phyloP scores from a whole-genome alignment of 2,888 invertebrate genomes.

The Acholoe squamosa region DNA sequence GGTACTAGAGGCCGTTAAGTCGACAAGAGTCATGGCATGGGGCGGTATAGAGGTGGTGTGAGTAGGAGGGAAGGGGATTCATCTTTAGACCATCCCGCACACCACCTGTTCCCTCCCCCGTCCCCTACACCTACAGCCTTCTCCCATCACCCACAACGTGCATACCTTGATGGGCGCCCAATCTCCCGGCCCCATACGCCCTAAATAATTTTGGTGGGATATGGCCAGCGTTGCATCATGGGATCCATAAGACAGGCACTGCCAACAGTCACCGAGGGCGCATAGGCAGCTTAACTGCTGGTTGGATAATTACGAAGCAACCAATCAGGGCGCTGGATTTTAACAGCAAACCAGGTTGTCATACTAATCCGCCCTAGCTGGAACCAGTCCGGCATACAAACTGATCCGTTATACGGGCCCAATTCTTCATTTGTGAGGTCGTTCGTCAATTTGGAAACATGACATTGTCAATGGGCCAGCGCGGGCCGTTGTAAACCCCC shows the following conservation, averaged over 20 bases:
- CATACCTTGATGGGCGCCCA: background rate
- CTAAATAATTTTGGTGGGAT: background rate
- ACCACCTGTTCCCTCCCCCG: background rate
- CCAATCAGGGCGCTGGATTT: constrained; percentile 36
- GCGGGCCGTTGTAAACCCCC: background rate
- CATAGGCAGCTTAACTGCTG: background rate
- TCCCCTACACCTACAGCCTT: background rate
- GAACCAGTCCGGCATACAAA: constrained; percentile 38
- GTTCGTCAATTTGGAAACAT: constrained; percentile 50
- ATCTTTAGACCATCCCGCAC: background rate
- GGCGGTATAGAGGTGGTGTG: background rate
- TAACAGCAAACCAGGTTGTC: constrained; percentile 39
- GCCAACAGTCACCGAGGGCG: background rate
- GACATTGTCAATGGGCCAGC: constrained; percentile 23
- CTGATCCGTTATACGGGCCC: background rate
- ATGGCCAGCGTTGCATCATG: background rate
- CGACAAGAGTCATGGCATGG: constrained; percentile 41
- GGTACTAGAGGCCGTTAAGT: constrained; percentile 28
- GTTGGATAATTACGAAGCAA: background rate
- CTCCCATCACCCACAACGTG: background rate
- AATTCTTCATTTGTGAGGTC: constrained; percentile 39
- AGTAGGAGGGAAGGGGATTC: background rate
- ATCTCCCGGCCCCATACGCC: background rate
- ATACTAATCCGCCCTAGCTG: background rate
- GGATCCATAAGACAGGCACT: constrained; percentile 12